Conservation (phyloP, 2,113 vertebrate genomes). For the Bambusicola thoracicus region DNA sequence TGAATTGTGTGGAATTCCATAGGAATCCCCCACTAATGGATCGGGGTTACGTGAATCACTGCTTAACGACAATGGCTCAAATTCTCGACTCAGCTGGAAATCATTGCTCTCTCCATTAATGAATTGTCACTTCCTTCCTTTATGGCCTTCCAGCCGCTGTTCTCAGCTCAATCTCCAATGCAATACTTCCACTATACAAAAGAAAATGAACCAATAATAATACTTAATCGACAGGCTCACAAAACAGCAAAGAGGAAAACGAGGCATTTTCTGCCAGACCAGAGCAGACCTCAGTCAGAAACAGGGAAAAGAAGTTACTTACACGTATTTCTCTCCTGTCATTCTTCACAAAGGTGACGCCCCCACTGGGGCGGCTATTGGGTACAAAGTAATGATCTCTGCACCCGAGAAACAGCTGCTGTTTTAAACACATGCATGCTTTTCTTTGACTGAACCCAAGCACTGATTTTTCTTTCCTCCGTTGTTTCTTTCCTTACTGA, state of each 20-base stretch:
- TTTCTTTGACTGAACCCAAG: neutral
- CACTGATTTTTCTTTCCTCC: neutral
- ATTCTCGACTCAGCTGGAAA: neutral
- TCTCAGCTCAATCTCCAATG: neutral
- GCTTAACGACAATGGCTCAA: neutral
- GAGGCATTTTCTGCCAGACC: neutral
- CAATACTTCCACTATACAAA: neutral
- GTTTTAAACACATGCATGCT: no score
- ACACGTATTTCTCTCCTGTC: neutral
- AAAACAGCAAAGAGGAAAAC: neutral
- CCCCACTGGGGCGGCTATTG: neutral
- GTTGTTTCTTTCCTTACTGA: neutral
- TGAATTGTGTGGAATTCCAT: neutral
- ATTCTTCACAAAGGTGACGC: neutral
- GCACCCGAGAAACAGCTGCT: neutral
- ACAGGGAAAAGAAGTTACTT: neutral
- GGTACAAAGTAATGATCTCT: neutral
- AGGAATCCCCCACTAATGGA: neutral
- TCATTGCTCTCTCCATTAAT: neutral
- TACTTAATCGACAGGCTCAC: neutral
- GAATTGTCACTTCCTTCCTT: neutral
- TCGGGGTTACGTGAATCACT: neutral
- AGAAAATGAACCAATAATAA: neutral
- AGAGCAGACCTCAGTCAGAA: neutral
- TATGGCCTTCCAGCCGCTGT: neutral